A percentile compares a stretch with the other conserved stretches of the same genome.
phyloP scores from a whole-genome alignment of 2,888 invertebrate species.

The Mimas tiliae region DNA sequence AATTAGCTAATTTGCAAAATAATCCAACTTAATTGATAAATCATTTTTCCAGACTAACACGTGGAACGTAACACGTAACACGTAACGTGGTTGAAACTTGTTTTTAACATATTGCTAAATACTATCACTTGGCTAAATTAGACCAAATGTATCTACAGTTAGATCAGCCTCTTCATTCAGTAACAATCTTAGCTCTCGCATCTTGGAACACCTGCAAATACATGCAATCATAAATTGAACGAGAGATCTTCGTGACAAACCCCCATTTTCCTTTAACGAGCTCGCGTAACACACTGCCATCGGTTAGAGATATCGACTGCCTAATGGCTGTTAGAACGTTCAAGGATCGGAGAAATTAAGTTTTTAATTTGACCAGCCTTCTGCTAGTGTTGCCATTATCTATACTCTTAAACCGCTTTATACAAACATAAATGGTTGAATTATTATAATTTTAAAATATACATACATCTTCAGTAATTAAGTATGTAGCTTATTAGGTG shows the following conservation, averaged over 20 bases:
- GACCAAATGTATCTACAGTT: slow-evolving; percentile 11
- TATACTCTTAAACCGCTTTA: too few relatives aligned
- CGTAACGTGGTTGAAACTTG: background rate
- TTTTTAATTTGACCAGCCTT: slow-evolving; percentile 1
- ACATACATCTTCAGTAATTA: too few relatives aligned
- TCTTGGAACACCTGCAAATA: slow-evolving; percentile 25
- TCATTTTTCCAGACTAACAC: too few relatives aligned
- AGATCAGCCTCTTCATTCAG: slow-evolving; percentile 24
- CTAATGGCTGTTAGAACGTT: slow-evolving; percentile 27
- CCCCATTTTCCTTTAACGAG: slow-evolving; percentile 51
- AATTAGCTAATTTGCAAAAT: too few relatives aligned
- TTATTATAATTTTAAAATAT: too few relatives aligned
- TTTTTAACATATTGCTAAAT: background rate
- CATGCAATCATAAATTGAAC: slow-evolving; percentile 52
- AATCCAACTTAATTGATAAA: too few relatives aligned
- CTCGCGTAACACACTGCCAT: slow-evolving; percentile 30
- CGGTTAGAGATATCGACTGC: slow-evolving; percentile 25
- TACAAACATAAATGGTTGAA: too few relatives aligned
- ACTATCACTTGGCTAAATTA: slow-evolving; percentile 13
- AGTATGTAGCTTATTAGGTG: background rate
- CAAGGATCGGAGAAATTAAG: slow-evolving; percentile 15
- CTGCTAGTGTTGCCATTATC: background rate
- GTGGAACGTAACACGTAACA: too few relatives aligned
- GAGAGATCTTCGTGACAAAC: slow-evolving; percentile 57
- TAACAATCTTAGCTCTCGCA: slow-evolving; percentile 13